Evolutionary conservation across 1,140 invertebrate species (phyloP), one percentile per base, ranked within the genome.

Genomic region (Lepidostoma basale): DNA sequence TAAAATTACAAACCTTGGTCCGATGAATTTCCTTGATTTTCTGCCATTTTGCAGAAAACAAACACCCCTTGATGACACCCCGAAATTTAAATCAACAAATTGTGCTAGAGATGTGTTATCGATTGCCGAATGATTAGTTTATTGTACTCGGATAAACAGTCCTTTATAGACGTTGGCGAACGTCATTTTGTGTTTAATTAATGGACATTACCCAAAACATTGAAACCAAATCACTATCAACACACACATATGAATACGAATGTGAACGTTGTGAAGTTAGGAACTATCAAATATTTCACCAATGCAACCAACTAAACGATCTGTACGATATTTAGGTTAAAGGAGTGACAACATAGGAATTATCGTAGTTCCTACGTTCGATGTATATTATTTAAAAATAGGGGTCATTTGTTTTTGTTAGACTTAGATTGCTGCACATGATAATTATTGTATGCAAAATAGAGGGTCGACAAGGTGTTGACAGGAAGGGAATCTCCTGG

Each of bases 31-130:
- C 52, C 64, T 67, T 67, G 64, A 67, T 67, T 67, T 59, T 58
- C 54, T 67, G 64, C 64, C 64, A 67, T 67, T 59, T 67, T 59
- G 64, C 64, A 67, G 64, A 67, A 59, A 67, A 67, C 64, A 59
- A 67, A 59, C 63, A 56, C 64, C 64, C 64, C 39, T 59, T 45
- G 54, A 52, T 59, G 52, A 67, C 62, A 65, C 62, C 62, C 62
- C 62, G 36, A 49, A 40, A 40, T 49, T 47, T 26, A 30, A 22
- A 18, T 52, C 16, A 39, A 65, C 33, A 59, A 16, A 23, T 20
- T 20, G 30, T n/a, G 14, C 18, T 56, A 56, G 5, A 56, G 25
- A 33, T 14, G 52, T 56, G 52, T 36, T 36, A 4, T 42, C n/a
- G 39, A 23, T 40, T 39, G 56, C 33, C 56, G 23, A 6, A 22